Conservation (phyloP, 2,797 vertebrate species). For the Poeciliopsis presidionis region DNA sequence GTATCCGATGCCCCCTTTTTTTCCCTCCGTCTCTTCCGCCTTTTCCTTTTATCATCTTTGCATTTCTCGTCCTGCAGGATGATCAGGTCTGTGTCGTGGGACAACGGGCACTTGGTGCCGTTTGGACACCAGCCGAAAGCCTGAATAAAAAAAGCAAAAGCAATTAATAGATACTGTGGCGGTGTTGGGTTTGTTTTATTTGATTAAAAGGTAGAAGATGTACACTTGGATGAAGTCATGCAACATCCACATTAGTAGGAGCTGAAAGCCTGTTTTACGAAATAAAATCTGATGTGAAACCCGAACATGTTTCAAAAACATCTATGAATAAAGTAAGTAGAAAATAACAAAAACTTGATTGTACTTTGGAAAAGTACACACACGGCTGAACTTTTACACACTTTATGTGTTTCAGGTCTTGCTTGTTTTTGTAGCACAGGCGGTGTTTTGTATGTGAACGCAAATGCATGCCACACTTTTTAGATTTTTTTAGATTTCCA, state of each 20-base stretch:
- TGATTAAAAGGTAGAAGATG: background rate
- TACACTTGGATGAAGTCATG: background rate
- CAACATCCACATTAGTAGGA: too few relatives aligned
- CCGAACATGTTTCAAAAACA: background rate
- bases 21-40: constrained; percentile 81
- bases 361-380: background rate
- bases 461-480: background rate
- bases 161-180: too few relatives aligned
- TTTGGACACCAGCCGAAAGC: constrained; percentile 95
- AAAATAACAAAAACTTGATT: background rate
- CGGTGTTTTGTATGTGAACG: background rate
- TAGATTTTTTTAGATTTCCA: background rate
- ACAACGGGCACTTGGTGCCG: constrained; percentile 87
- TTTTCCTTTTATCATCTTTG: constrained; percentile 82
- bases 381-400: background rate
- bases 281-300: background rate
- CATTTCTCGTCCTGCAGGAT: constrained; percentile 89
- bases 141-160: constrained; percentile 65
- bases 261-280: background rate
- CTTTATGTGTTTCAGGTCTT: background rate
- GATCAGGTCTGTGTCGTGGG: constrained; percentile 94
- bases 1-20: constrained; percentile 67
- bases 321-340: background rate
- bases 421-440: background rate
- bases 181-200: background rate